Base-by-base conservation (phyloP, 2,113 vertebrate genomes). In the Carassius carassius region DNA sequence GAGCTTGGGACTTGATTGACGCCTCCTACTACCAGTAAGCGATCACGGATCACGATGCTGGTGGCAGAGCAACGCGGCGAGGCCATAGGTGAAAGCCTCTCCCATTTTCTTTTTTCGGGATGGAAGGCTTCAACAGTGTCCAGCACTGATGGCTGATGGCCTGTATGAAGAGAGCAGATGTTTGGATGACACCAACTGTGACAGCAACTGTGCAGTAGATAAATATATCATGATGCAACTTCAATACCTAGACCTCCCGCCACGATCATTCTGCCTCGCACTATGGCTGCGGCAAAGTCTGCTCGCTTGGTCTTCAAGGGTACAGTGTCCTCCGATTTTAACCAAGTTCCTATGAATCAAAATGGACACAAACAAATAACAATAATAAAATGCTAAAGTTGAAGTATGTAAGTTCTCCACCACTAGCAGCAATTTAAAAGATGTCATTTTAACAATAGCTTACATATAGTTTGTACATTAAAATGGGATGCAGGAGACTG, bases 41-140 rank as follows among this genome's bases (percentile, higher is more conserved):
- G 97, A 90, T 96, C 96, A 89, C 93, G 94, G 82, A 99, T 87
- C 19, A 96, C 91, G 0, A 99, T 95, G 92, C 94, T 95, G 91
- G 98, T 97, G 85, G 97, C 96, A 69, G 98, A 97, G 9, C 98
- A 99, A 90, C 98, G 96, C 0, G 98, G 97, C 0, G 95, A 97
- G 77, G 92, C 94, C 98, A 99, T 98, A 25, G 97, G 91, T 0
- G 96, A 95, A 58, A 99, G 85, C 35, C 25, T 92, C 91, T 99
- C 98, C 98, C 98, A 99, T 84, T 96, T 97, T 89, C 95, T 98
- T 90, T 94, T 99, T 84, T 94, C 94, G 0, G 97, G 97, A 87
- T 99, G 96, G 89, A 98, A 97, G 0, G 96, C 96, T 87, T 99
- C 97, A 0, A 95, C 95, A 0, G 97, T 97, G 90, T 97, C 97